Base-by-base conservation (phyloP, 2,113 vertebrate species). In the Bagarius yarrelli region DNA sequence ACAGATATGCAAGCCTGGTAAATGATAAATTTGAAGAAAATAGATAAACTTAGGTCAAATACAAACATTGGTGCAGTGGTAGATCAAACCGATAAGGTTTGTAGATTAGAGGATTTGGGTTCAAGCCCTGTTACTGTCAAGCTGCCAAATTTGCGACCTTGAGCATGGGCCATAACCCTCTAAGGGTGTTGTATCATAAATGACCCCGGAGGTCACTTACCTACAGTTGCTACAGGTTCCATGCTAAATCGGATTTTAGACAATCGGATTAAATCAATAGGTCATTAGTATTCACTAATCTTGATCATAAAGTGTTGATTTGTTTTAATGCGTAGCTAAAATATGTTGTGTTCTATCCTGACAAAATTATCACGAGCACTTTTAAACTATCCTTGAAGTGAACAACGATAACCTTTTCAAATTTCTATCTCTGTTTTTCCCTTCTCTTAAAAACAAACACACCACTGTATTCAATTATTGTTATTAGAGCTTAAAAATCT, bases 401-500 rank as follows among this genome's bases (percentile, higher is more conserved):
- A 67, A 34, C 63, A 66, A n/a, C 11, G 19, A 61, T 61, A 14
- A n/a, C 25, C 14, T 25, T 76, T 23, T 74, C 83, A 47, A n/a
- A n/a, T 61, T 9, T 69, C n/a, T 78, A 75, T 77, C 50, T 12
- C 53, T 66, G 25, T 23, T 12, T 34, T 16, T 13, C 27, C 8
- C 57, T 18, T 55, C 40, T 16, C 56, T 4, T 34, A 8, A 8
- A 23, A 25, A 56, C 63, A 73, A n/a, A 23, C 36, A 13, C 53
- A n/a, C 30, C 53, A 32, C 23, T 60, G 18, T 88, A 80, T 86
- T 70, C 85, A 89, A 86, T 83, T 86, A 87, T 89, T 83, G 83
- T 86, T 83, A 87, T 83, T 86, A 82, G 83, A 74, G 69, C 83
- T 89, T 86, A 80, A 73, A 84, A 90, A 87, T 76, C 73, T 83